These are phyloP conservation scores for Numida meleagris DNA, from an alignment of 2,113 vertebrate genomes.

Conservation along the genomic window DNA sequence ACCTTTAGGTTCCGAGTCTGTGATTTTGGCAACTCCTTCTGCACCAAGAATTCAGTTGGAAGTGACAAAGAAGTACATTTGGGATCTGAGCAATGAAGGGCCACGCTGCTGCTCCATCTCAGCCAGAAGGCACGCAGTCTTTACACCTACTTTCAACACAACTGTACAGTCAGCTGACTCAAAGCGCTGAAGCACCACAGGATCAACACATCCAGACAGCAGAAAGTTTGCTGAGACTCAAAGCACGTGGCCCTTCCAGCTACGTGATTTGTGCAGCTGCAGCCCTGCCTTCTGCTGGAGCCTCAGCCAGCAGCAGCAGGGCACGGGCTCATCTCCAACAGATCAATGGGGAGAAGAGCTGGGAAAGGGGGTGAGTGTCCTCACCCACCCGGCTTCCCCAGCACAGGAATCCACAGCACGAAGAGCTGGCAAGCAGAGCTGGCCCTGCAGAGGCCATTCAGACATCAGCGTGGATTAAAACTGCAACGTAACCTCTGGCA, in stretches of 20 bases:
- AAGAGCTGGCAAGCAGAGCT: fast-evolving
- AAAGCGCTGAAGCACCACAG: neutral
- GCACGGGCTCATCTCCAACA: neutral
- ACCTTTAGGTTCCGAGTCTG: neutral
- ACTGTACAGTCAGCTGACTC: neutral
- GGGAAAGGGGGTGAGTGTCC: neutral
- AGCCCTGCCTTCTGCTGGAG: neutral
- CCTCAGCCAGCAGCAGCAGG: neutral
- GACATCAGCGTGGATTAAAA: neutral
- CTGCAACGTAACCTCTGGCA: neutral
- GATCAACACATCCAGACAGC: neutral
- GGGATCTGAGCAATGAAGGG: neutral
- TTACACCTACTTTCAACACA: neutral
- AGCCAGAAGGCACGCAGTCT: neutral
- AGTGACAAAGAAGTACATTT: neutral
- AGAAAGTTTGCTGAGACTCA: neutral
- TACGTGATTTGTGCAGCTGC: neutral
- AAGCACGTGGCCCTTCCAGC: neutral
- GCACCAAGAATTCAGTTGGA: neutral
- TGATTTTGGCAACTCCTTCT: neutral
- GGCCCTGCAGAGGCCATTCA: neutral
- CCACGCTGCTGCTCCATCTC: neutral
- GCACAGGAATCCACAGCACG: neutral
- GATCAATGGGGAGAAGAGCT: fast-evolving
- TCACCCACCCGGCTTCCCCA: fast-evolving